A percentile compares a stretch with the other conserved stretches of the same genome.
Evolutionary conservation across 2,888 invertebrate species (phyloP).

Genomic region (Diploptera punctata): DNA sequence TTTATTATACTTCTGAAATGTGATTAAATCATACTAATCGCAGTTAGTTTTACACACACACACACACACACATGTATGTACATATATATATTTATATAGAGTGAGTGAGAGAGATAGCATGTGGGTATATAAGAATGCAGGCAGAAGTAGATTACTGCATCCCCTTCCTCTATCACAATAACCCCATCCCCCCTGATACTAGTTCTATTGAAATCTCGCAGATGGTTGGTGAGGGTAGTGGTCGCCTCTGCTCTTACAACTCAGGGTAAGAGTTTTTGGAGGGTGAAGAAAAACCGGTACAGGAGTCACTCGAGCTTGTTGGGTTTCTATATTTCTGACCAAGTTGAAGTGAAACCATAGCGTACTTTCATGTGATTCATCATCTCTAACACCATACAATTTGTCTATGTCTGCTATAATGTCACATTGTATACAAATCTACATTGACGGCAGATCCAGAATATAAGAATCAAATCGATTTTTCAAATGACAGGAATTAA

Average conservation of each 20-base stretch:
- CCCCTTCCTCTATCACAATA: constrained; percentile 1
- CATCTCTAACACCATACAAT: too few relatives aligned
- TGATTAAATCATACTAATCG: too few relatives aligned
- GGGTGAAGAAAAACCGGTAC: constrained; percentile 14
- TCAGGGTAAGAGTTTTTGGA: constrained; percentile 13
- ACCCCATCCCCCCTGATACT: background rate
- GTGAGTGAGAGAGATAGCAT: background rate
- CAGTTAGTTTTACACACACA: too few relatives aligned
- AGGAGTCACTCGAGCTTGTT: background rate
- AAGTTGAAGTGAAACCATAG: background rate
- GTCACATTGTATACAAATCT: too few relatives aligned
- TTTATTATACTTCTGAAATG: too few relatives aligned
- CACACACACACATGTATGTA: too few relatives aligned
- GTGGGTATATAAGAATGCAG: constrained; percentile 5
- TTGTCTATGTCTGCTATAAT: too few relatives aligned
- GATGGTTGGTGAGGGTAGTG: constrained; percentile 15
- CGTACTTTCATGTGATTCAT: background rate
- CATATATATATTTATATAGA: background rate
- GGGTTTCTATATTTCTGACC: background rate
- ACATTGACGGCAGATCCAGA: too few relatives aligned
- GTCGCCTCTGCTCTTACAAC: background rate
- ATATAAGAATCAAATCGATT: too few relatives aligned
- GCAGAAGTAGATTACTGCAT: background rate
- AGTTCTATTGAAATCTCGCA: constrained; percentile 14
- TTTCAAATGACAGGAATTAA: too few relatives aligned